Conservation (phyloP, 1,140 invertebrate genomes). For the Camponotus floridanus region DNA sequence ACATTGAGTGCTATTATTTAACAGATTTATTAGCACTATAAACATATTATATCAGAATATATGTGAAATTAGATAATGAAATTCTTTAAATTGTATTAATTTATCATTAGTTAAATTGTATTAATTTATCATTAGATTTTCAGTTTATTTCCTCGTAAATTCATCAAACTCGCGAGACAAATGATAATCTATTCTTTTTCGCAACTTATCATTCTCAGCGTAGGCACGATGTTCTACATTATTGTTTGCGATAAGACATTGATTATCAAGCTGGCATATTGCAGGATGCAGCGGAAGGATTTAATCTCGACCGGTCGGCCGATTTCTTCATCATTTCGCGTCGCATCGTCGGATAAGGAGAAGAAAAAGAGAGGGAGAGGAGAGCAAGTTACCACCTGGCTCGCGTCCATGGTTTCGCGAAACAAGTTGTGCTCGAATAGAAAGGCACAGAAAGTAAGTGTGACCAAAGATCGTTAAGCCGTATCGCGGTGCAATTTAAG, state of each 20-base stretch:
- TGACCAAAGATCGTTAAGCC: constrained; percentile 60
- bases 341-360: background rate
- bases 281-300: constrained; percentile 43
- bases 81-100: no score
- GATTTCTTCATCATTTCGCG: constrained; percentile 19
- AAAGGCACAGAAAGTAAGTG: constrained; percentile 36
- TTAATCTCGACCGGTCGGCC: constrained; percentile 38
- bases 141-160: background rate
- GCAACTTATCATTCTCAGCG: constrained; percentile 6
- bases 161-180: background rate
- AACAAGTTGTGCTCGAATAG: constrained; percentile 18
- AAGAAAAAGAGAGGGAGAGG: background rate
- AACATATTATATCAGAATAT: no score
- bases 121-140: background rate
- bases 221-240: background rate
- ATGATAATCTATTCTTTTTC: background rate
- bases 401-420: constrained; percentile 38
- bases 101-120: background rate
- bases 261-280: constrained; percentile 35
- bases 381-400: background rate
- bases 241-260: constrained; percentile 22
- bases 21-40: no score
- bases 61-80: background rate
- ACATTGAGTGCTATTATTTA: no score
- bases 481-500: constrained; percentile 27